Conservation (phyloP, 1,140 invertebrate species). For the Caenorhabditis latens region DNA sequence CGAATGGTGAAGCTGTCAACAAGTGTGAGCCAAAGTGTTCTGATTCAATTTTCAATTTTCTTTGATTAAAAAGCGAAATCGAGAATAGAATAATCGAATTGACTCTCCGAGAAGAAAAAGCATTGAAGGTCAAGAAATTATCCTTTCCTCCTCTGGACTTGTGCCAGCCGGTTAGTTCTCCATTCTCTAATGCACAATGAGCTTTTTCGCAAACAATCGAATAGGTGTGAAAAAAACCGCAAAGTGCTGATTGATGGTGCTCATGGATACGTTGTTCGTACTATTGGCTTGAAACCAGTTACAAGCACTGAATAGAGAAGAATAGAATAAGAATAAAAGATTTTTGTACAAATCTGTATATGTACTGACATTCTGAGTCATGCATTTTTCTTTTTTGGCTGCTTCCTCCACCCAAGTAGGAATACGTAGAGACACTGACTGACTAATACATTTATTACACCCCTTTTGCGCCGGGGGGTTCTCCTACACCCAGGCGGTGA, state of each 20-base stretch:
- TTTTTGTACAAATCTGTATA: slow-evolving; percentile 26
- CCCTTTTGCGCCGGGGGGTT: slow-evolving; percentile 23
- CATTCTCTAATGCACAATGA: slow-evolving; percentile 21
- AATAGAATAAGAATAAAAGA: slow-evolving; percentile 10
- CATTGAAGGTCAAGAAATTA: slow-evolving; percentile 24
- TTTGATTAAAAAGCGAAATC: not conserved
- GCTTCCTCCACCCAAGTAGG: not conserved
- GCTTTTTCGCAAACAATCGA: slow-evolving; percentile 44
- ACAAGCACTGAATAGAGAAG: not conserved
- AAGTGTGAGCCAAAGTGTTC: slow-evolving; percentile 12
- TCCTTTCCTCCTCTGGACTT: not conserved
- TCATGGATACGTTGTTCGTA: slow-evolving; percentile 14
- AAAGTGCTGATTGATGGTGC: not conserved
- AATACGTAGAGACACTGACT: slow-evolving; percentile 47
- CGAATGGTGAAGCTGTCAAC: not conserved
- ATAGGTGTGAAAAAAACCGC: slow-evolving; percentile 19
- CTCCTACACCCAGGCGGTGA: slow-evolving; percentile 24
- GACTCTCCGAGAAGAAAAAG: not conserved
- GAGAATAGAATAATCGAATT: not conserved
- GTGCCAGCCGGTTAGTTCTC: slow-evolving; percentile 30
- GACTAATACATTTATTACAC: slow-evolving; percentile 56
- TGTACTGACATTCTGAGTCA: slow-evolving; percentile 28
- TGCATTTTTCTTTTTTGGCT: not conserved
- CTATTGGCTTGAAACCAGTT: slow-evolving; percentile 16
- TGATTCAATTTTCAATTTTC: not conserved